Base-by-base conservation (phyloP, 2,797 vertebrate genomes). In the Karalla daura region DNA sequence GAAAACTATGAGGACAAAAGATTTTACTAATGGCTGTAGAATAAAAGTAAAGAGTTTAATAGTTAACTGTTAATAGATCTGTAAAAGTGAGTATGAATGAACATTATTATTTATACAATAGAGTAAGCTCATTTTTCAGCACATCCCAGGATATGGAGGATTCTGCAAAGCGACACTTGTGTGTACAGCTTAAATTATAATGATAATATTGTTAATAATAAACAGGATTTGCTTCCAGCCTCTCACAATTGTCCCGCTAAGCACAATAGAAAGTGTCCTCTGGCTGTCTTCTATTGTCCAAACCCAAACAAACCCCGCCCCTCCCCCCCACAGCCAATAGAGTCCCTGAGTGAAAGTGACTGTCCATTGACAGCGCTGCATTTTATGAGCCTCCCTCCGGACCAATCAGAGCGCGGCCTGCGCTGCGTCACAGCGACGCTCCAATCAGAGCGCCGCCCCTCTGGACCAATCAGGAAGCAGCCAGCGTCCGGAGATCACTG, bases 351-450 rank as follows among this genome's bases (percentile, higher is more conserved):
- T 43, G 32, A 74, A 28, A 35, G 37, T 4, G 20, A 13, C 2
- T n/a, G 25, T 4, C 92, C 92, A 92, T 91, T 93, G 85, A 65
- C 11, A 20, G 44, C 24, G 5, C 32, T 3, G 35, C 7, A 39
- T 74, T 72, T 84, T 74, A n/a, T n/a, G n/a, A 44, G 43, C 55
- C 68, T 11, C 0, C 4, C 1, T 11, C 12, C 33, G 14, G 53
- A 53, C 93, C 89, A 94, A 94, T 93, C 1, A 70, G 8, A 41
- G 5, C 0, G 35, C 46, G 3, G 39, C 8, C 58, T 33, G 67
- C 3, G 41, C 36, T n/a, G 28, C 53, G 63, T 41, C 41, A 61
- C 69, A 55, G 81, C 54, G 50, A n/a, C n/a, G n/a, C n/a, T 4
- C 92, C 92, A 92, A 91, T 93, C 86, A 65, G 10, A 20, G 44